phyloP scores from a whole-genome alignment of 1,140 invertebrate species.

The Heterodera carotae region DNA sequence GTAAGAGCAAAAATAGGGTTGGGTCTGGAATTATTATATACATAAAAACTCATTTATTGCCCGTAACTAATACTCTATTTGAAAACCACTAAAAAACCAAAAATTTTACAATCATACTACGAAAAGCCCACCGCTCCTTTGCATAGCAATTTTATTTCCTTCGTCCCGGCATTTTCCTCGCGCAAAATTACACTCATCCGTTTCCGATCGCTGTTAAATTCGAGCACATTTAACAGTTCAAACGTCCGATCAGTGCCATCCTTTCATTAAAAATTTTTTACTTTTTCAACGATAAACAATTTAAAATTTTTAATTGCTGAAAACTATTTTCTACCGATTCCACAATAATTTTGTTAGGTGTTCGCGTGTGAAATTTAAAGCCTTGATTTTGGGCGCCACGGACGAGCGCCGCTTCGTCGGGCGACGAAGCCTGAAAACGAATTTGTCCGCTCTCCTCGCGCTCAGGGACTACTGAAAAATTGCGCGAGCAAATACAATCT shows the following conservation, averaged over 20 bases:
- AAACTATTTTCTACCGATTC: constrained; percentile 69
- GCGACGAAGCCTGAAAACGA: constrained; percentile 90
- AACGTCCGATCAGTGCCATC: constrained; percentile 74
- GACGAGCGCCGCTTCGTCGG: constrained; percentile 93
- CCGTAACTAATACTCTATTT: no score
- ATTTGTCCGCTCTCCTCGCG: constrained; percentile 67
- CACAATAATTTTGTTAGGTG: constrained; percentile 79
- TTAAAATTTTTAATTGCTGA: background rate
- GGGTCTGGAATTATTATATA: no score
- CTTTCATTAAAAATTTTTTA: constrained; percentile 60
- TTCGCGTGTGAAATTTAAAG: constrained; percentile 85
- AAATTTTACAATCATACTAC: no score
- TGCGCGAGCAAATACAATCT: no score
- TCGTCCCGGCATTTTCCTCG: constrained; percentile 70
- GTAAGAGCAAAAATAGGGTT: no score
- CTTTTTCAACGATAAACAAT: background rate
- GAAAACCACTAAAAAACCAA: no score
- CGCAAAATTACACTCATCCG: constrained; percentile 88
- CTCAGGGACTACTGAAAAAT: constrained; percentile 83
- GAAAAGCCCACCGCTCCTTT: constrained; percentile 86
- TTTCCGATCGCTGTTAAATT: constrained; percentile 90
- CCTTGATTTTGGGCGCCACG: constrained; percentile 84
- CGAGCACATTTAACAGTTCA: constrained; percentile 91
- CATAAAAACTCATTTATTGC: no score
- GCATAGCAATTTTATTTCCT: constrained; percentile 80